These are phyloP conservation scores for Caprella mutica DNA, from an alignment of 2,888 invertebrate species.

Conservation along the genomic window DNA sequence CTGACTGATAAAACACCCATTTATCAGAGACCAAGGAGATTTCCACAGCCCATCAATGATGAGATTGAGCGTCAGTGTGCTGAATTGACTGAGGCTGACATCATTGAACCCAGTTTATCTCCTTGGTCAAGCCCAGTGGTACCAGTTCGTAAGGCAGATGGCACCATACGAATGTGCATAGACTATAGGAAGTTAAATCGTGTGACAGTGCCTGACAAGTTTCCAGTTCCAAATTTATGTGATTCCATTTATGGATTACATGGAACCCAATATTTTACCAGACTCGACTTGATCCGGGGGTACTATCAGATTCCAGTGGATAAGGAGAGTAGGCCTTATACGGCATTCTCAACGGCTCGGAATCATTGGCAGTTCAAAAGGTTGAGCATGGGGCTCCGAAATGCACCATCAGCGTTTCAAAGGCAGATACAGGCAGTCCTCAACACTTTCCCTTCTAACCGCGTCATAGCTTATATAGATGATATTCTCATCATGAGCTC, in stretches of 20 bases:
- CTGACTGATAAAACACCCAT: background rate
- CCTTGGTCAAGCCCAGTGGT: background rate
- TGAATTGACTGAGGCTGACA: background rate
- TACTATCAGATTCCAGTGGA: background rate
- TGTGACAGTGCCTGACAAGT: background rate
- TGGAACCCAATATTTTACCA: too few relatives aligned
- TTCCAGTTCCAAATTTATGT: background rate
- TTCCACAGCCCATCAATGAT: background rate
- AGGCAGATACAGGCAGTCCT: background rate
- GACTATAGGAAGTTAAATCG: background rate
- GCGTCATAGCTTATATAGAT: slow-evolving; percentile 2
- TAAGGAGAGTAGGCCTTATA: background rate
- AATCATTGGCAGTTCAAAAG: slow-evolving; percentile 4
- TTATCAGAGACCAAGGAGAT: slow-evolving; percentile 4
- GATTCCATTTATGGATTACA: slow-evolving; percentile 1
- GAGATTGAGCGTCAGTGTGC: background rate
- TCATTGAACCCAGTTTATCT: background rate
- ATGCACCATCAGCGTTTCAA: slow-evolving; percentile 5
- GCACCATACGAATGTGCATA: background rate
- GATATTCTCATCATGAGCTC: slow-evolving; percentile 1
- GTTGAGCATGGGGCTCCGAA: background rate
- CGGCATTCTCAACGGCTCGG: slow-evolving; percentile 1
- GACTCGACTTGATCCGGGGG: background rate
- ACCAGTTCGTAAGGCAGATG: slow-evolving; percentile 1
- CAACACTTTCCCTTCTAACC: background rate